Base-by-base conservation (phyloP, 2,888 invertebrate species). In the Liposcelis brunnea region DNA sequence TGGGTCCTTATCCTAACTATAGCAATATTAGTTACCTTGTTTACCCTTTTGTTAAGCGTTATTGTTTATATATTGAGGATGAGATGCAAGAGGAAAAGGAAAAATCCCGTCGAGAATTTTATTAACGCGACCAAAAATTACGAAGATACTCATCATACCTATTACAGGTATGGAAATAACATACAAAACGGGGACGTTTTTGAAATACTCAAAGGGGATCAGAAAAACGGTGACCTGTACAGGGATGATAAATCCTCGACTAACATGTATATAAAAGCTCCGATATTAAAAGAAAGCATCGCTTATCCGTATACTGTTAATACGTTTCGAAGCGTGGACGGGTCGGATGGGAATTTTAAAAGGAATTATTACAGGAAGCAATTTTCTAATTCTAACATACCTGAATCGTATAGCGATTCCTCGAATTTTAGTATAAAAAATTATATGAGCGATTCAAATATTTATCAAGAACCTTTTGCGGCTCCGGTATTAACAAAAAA, bases 21-120 rank as follows among this genome's bases (percentile, higher is more conserved):
- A 10, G 12, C 40, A 6, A 40, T 40, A 10, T 11, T 40, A 7
- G n/a, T 19, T n/a, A 19, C 21, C 6, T 18, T 40, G 4, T 14
- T 21, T n/a, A 21, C 19, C 16, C 21, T 40, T 40, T 21, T 40
- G 19, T 18, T 40, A 6, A 8, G 4, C 12, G 21, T 40, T 6
- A 16, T 18, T 10, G 40, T n/a, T 5, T 40, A 18, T 19, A 14
- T 40, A 4, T 7, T 40, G n/a, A 14, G 40, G 12, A 5, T 40
- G 16, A 14, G 40, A 11, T 21, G 16, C 21, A 14, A 21, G 7
- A 14, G 40, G 40, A 40, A 40, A 11, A 18, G 19, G 15, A 16
- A 21, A 19, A 40, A 40, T 40, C 40, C 40, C 19, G 40, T 40
- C 3, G 40, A 40, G 21, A 40, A 40, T 19, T 40, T 40, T 21